These are phyloP conservation scores for Ochropleura leucogaster DNA, from an alignment of 2,888 invertebrate species.

Conservation along the genomic window DNA sequence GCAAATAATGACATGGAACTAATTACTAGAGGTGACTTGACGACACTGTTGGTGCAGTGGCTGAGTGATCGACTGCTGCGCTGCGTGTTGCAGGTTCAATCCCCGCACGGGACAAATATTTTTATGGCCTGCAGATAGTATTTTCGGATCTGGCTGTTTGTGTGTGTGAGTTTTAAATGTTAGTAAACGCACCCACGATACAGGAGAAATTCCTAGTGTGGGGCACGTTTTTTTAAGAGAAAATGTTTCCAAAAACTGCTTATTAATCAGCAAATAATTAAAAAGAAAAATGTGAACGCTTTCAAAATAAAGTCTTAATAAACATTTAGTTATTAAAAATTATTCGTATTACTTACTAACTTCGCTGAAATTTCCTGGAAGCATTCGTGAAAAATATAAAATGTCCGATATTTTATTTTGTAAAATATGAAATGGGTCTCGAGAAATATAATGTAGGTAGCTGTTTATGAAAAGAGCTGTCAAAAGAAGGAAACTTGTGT, in stretches of 20 bases:
- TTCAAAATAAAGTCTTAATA: neutral
- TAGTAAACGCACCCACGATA: too few relatives aligned
- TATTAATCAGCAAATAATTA: neutral
- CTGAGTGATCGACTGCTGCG: too few relatives aligned
- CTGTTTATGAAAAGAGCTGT: conserved; percentile 31
- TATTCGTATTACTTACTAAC: neutral
- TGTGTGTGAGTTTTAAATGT: too few relatives aligned
- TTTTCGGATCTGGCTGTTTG: too few relatives aligned
- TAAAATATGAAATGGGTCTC: conserved; percentile 13
- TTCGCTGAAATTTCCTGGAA: neutral
- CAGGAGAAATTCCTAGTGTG: too few relatives aligned
- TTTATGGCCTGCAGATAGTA: too few relatives aligned
- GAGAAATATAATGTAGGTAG: conserved; percentile 14
- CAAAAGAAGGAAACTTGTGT: conserved; percentile 21
- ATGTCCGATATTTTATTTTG: conserved; percentile 18
- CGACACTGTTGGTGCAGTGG: too few relatives aligned
- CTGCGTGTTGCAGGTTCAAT: too few relatives aligned
- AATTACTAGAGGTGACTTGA: too few relatives aligned
- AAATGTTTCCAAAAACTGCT: neutral
- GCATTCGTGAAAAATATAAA: neutral
- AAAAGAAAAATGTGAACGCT: neutral
- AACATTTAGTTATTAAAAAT: neutral
- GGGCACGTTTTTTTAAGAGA: too few relatives aligned
- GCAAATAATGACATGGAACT: too few relatives aligned
- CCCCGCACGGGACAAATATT: too few relatives aligned